These are phyloP conservation scores for Mirza zaza DNA, from an alignment of 2,113 vertebrate species.

Conservation along the genomic window DNA sequence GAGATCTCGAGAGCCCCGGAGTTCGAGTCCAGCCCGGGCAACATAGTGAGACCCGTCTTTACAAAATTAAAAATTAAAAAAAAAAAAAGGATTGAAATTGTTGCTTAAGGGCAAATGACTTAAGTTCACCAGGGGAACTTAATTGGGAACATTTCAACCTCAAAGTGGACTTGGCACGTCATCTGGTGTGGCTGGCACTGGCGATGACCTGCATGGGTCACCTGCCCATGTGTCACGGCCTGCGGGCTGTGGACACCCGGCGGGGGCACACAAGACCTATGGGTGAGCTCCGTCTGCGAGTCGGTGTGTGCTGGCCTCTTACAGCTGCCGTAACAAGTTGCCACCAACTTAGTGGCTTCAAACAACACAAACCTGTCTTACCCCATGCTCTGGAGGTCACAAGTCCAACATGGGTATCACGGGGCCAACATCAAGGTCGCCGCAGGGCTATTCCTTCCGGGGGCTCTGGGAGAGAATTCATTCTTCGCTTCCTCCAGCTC, in stretches of 20 bases:
- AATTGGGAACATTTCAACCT: accelerated
- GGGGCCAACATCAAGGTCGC: not conserved
- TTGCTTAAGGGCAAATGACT: conserved; percentile 72
- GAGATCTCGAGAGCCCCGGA: not conserved
- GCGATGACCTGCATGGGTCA: accelerated
- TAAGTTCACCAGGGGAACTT: not conserved
- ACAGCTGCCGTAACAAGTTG: not conserved
- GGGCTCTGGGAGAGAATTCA: no score
- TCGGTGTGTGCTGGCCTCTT: accelerated
- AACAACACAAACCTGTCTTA: accelerated
- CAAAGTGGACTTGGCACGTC: not conserved
- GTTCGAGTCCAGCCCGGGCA: not conserved
- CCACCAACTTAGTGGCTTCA: not conserved
- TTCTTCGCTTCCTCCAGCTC: not conserved
- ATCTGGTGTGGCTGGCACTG: accelerated
- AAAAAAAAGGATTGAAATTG: conserved; percentile 62
- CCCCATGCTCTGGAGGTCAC: not conserved
- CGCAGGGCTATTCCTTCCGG: not conserved
- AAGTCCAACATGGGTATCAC: not conserved
- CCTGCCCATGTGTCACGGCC: accelerated
- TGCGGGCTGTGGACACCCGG: not conserved
- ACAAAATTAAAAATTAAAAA: not conserved
- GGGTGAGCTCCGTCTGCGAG: not conserved
- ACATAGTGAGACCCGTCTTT: not conserved
- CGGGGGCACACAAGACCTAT: not conserved